These are phyloP conservation scores for Coptotermes formosanus DNA, from an alignment of 1,140 invertebrate species.

Conservation along the genomic window DNA sequence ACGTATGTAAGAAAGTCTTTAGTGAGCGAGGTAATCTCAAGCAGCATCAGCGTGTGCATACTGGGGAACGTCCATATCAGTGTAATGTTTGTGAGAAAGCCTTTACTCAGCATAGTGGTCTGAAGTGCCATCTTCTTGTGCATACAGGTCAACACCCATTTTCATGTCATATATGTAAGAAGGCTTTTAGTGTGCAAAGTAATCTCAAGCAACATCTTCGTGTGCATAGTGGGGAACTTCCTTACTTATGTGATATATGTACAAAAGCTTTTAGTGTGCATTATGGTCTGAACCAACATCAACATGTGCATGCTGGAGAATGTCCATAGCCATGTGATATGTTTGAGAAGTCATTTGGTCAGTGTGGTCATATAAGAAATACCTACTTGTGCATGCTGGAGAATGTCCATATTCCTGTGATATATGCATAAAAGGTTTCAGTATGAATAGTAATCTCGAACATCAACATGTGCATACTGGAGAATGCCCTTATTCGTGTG, in stretches of 20 bases:
- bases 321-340: conserved; percentile 64
- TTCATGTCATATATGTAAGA: conserved; percentile 64
- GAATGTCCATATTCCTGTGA: conserved; percentile 76
- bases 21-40: no score
- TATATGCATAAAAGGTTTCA: conserved; percentile 79
- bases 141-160: neutral
- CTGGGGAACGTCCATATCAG: no score
- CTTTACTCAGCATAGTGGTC: no score
- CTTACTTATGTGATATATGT: conserved; percentile 77
- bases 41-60: no score
- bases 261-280: conserved; percentile 77
- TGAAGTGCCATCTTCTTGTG: neutral
- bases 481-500: no score
- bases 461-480: no score
- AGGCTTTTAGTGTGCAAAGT: conserved; percentile 75
- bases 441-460: conserved; percentile 75
- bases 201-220: conserved; percentile 76
- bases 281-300: conserved; percentile 80
- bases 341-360: conserved; percentile 72
- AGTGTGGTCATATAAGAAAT: conserved; percentile 80
- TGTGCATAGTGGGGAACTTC: conserved; percentile 75
- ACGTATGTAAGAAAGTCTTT: no score
- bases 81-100: no score
- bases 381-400: conserved; percentile 77
- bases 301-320: conserved; percentile 67